Conservation (phyloP, 2,888 invertebrate species). For the Saturnia japonica region DNA sequence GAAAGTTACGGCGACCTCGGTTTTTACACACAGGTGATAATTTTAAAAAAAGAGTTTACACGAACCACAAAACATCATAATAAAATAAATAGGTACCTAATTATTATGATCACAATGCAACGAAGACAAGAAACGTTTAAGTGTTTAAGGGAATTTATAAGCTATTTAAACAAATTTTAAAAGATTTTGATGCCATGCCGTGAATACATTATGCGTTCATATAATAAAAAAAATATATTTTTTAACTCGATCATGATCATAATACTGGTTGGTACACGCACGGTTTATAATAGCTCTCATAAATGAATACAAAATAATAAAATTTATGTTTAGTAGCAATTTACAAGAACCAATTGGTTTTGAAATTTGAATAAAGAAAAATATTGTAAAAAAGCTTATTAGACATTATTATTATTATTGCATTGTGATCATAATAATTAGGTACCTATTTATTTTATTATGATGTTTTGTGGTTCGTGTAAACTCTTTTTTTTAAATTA, state of each 20-base stretch:
- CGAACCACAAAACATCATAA: neutral
- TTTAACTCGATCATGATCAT: neutral
- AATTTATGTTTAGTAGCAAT: neutral
- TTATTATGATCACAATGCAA: neutral
- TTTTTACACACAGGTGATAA: neutral
- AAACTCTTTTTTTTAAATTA: neutral
- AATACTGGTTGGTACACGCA: neutral
- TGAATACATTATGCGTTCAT: neutral
- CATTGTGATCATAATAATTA: neutral
- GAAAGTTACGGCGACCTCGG: neutral
- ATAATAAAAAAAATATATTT: neutral
- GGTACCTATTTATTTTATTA: neutral
- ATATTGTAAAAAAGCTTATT: neutral
- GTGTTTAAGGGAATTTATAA: slow-evolving; percentile 2
- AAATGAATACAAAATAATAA: neutral
- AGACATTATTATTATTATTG: too few relatives aligned
- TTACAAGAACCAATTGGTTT: neutral
- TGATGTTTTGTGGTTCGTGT: neutral
- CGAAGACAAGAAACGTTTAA: neutral
- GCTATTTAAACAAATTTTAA: slow-evolving; percentile 6
- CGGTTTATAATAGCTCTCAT: neutral
- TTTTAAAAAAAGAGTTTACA: neutral
- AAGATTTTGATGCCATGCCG: neutral
- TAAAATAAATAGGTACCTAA: neutral
- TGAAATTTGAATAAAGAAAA: neutral